Evolutionary conservation across 2,113 vertebrate genomes (phyloP), one percentile per base, ranked within the genome.

Genomic region (Caretta caretta): DNA sequence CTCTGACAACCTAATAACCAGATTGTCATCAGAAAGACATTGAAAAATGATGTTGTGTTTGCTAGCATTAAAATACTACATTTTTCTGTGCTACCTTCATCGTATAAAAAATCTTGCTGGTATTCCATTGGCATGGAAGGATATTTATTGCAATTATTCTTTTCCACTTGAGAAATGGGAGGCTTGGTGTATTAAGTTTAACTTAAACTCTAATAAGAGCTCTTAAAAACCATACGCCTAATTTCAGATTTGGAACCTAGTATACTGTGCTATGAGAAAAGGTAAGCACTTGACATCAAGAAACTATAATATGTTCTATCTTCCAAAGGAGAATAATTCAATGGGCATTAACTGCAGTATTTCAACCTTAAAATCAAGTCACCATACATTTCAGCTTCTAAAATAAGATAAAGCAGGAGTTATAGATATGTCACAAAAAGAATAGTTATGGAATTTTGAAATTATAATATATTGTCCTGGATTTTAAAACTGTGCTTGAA

Each of bases 1-100:
- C 93, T 96, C 53, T 91, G 98, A 96, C 96, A 98, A 96, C 83
- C 90, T 96, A 98, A 97, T 98, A 98, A 98, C 93, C 90, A 97
- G 84, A 97, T 87, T 97, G 96, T 95, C 97, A 96, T 88, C 22
- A 46, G 94, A 95, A 29, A 94, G 90, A 96, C 95, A 97, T 84
- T 96, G 84, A 98, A 97, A 97, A 98, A 97, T 93, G 95, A 93
- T 89, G 89, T 57, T 92, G 31, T 20, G 31, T 94, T 93, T 90
- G 79, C 62, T 82, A 96, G 51, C 62, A 97, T 65, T 92, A 93
- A 97, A 96, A 96, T 76, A 86, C 13, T 92, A 93, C 53, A 42
- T 81, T 76, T 93, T 97, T 90, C 83, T 94, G 86, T 76, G 59
- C 13, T 25, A 84, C 79, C 42, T 92, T 87, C 80, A 51, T 88